phyloP scores from a whole-genome alignment of 2,888 invertebrate genomes.

The Ischnura elegans region DNA sequence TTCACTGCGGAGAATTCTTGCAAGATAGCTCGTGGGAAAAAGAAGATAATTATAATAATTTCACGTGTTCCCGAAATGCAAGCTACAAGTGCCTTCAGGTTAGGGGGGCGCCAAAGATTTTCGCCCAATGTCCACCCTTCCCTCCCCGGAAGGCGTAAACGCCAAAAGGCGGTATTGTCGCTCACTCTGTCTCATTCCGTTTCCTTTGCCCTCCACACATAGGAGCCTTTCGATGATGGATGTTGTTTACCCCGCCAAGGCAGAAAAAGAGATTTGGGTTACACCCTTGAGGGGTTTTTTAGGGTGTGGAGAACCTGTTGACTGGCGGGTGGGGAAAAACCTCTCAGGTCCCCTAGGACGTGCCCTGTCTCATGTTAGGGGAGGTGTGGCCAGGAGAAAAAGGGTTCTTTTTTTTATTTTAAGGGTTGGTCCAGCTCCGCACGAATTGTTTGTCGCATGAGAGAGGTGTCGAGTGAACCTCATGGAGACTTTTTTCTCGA shows the following conservation, averaged over 20 bases:
- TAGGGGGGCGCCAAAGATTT: too few species aligned
- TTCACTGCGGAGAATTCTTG: too few species aligned
- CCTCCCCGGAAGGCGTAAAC: too few species aligned
- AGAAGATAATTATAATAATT: too few species aligned
- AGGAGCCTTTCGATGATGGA: conserved; percentile 33
- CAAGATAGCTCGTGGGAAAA: too few species aligned
- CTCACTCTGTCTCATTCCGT: not conserved
- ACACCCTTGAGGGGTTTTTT: conserved; percentile 15
- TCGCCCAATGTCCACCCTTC: too few species aligned
- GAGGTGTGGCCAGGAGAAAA: not conserved
- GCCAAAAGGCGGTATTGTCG: too few species aligned
- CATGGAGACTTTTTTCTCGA: not conserved
- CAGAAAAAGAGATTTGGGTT: conserved; percentile 61
- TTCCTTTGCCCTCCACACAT: not conserved
- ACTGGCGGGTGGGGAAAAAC: conserved; percentile 20
- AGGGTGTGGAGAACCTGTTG: conserved; percentile 33
- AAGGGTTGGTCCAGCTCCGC: not conserved
- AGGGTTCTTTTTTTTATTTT: not conserved
- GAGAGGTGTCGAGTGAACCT: not conserved
- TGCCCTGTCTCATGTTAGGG: not conserved
- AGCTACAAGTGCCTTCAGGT: too few species aligned
- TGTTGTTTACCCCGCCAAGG: conserved; percentile 36
- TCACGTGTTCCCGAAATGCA: too few species aligned
- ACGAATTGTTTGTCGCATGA: not conserved
- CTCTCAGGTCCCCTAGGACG: not conserved